Evolutionary conservation across 2,797 vertebrate genomes (phyloP).

Genomic region (Dicrostonyx torquatus): DNA sequence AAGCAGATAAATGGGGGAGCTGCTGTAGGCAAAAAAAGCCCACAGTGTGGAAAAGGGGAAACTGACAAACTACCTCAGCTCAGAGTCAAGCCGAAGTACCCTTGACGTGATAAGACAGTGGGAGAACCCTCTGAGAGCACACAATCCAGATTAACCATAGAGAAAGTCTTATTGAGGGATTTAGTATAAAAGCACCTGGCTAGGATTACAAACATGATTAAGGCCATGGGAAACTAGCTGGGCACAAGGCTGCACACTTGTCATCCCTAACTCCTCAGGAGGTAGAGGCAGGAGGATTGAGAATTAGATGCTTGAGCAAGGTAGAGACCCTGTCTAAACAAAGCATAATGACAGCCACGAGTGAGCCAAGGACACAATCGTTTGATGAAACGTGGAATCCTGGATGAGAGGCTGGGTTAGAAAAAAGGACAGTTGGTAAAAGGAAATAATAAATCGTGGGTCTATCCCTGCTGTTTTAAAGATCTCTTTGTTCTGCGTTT

Average conservation of each 20-base stretch:
- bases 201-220: neutral
- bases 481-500: slow-evolving; percentile 1
- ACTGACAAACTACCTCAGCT: neutral
- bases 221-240: neutral
- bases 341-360: neutral
- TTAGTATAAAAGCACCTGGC: neutral
- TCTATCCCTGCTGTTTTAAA: slow-evolving; percentile 14
- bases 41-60: neutral
- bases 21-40: neutral
- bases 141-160: neutral
- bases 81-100: neutral
- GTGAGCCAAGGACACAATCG: neutral
- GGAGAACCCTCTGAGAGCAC: neutral
- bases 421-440: neutral
- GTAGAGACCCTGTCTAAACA: neutral
- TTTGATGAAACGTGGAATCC: neutral
- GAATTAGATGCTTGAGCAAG: neutral
- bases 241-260: neutral
- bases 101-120: neutral
- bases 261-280: no score
- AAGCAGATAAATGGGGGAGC: neutral
- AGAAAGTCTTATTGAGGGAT: neutral
- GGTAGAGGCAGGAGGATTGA: neutral
- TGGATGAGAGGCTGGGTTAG: neutral
- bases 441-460: neutral